Percentiles rank a stretch among this genome's conserved stretches.
These are phyloP conservation scores for Thysanoteuthis rhombus DNA, from an alignment of 2,888 invertebrate species.

Conservation along the genomic window DNA sequence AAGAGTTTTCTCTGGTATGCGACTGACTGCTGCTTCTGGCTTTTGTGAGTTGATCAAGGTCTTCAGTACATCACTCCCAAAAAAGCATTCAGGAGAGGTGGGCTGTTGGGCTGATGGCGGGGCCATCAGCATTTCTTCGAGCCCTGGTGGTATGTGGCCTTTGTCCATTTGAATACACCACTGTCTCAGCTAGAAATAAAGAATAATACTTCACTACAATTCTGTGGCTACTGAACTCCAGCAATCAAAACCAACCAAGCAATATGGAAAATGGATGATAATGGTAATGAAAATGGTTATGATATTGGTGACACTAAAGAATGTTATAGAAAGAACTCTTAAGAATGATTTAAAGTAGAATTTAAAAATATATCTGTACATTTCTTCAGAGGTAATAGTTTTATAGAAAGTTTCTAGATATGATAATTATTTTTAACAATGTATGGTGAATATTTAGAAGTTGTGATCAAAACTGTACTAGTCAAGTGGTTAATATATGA, in stretches of 20 bases:
- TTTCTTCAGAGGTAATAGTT: background rate
- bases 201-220: conserved; percentile 35
- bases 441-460: no score
- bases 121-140: conserved; percentile 34
- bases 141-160: conserved; percentile 43
- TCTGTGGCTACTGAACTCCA: conserved; percentile 15
- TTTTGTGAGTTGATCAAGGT: background rate
- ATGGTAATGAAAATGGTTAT: background rate
- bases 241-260: background rate
- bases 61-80: background rate
- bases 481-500: no score
- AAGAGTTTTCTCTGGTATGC: background rate
- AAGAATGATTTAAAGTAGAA: background rate
- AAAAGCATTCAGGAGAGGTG: background rate
- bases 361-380: background rate
- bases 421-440: no score
- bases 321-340: background rate
- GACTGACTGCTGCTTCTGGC: background rate
- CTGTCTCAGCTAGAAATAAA: conserved; percentile 47
- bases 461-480: no score
- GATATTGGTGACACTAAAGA: background rate
- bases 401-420: background rate
- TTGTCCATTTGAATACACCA: conserved; percentile 53
- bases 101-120: background rate
- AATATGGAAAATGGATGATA: background rate